Evolutionary conservation across 2,797 vertebrate species (phyloP), one percentile per base, ranked within the genome.

Genomic region (Buphagus erythrorhynchus): DNA sequence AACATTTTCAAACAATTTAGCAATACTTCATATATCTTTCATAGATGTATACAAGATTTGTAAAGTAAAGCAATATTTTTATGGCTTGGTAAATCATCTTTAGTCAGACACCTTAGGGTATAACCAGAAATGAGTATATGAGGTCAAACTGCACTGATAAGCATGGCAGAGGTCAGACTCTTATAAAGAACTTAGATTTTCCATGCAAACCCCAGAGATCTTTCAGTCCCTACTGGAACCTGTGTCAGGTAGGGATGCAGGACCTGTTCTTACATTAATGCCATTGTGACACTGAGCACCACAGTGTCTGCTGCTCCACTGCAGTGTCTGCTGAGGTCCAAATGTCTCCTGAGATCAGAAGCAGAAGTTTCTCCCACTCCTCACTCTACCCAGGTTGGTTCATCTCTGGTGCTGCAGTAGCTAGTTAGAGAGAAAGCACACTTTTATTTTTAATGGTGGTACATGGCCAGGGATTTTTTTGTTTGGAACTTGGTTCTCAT

Each of bases 371-470:
- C 4, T 21, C n/a, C 22, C 13, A 35, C 43, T 80, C 29, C 40
- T 35, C 3, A 3, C 20, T 52, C 10, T 29, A 59, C 40, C 1
- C 1, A 85, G 54, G 36, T 78, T 28, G 26, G 19, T 67, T 95
- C 52, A 67, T 74, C 74, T 86, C 73, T 67, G 36, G 16, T 77
- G 54, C 67, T 86, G 74, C 87, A 92, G 95, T 96, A 95, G 95
- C 86, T 55, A 46, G 59, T 67, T 77, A 95, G 76, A 88, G 77
- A 86, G 71, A 88, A 95, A 90, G 40, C 45, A 78, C 62, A 67
- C 81, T 95, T 92, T 59, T 90, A 45, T 81, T 91, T 85, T 96
- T 92, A 76, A 96, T 54, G 86, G 46, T 58, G 85, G 86, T 80
- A 52, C 28, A 49, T n/a, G 21, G 54, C 59, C 62, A 79, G 38